Evolutionary conservation across 2,113 vertebrate genomes (phyloP).

Genomic region (Eleginops maclovinus): DNA sequence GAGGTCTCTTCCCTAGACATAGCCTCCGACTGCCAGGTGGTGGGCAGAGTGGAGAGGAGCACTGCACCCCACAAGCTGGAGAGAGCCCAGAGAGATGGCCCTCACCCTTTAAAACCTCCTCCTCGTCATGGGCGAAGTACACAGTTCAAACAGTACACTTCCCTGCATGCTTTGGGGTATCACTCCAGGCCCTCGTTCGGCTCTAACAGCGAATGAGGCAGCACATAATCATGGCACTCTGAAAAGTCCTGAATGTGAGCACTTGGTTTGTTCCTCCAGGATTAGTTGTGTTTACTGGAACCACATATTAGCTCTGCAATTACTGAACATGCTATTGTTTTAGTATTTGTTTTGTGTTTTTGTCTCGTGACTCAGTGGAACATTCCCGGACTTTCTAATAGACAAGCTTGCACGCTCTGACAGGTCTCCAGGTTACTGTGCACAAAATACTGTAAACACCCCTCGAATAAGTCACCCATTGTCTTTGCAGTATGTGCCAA

Average conservation of each 20-base stretch:
- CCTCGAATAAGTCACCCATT: not conserved
- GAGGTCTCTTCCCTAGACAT: constrained; percentile 75
- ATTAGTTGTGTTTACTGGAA: constrained; percentile 45
- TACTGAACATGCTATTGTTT: constrained; percentile 52
- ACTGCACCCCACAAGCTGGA: constrained; percentile 55
- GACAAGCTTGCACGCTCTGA: constrained; percentile 32
- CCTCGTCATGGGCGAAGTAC: constrained; percentile 50
- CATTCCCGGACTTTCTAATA: constrained; percentile 53
- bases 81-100: constrained; percentile 41
- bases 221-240: constrained; percentile 14
- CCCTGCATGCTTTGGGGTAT: constrained; percentile 30
- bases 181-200: constrained; percentile 29
- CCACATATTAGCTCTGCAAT: constrained; percentile 47
- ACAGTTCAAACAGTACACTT: constrained; percentile 36
- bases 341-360: constrained; percentile 62
- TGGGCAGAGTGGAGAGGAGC: constrained; percentile 68
- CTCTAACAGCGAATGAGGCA: constrained; percentile 31
- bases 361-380: constrained; percentile 57
- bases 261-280: constrained; percentile 28
- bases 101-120: constrained; percentile 3
- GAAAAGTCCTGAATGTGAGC: constrained; percentile 18
- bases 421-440: constrained; percentile 25
- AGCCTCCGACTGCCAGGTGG: constrained; percentile 73
- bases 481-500: not conserved
- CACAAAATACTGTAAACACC: constrained; percentile 21